Percentiles rank a stretch among this genome's conserved stretches.
These are phyloP conservation scores for Hydra vulgaris DNA, from an alignment of 30 jellyfish, hydroid and myxozoan species.

Conservation along the genomic window DNA sequence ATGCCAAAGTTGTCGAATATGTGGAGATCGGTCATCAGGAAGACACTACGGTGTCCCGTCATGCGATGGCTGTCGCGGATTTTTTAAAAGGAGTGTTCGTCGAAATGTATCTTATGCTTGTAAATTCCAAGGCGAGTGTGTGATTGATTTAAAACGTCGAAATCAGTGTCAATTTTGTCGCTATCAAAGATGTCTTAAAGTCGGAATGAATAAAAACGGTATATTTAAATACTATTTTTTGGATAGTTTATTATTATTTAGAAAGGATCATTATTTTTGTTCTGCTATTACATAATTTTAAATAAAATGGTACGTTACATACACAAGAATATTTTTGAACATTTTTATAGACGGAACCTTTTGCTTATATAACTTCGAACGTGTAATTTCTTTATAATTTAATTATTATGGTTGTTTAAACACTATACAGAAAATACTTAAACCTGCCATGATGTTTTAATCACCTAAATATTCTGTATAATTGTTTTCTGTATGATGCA, in stretches of 20 bases:
- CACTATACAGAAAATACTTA: background rate
- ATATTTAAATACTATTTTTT: background rate
- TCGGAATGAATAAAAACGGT: slow-evolving; percentile 93
- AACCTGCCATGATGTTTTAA: background rate
- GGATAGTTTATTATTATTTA: background rate
- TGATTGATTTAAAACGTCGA: slow-evolving; percentile 75
- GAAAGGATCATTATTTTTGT: background rate
- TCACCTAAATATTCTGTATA: background rate
- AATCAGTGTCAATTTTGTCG: slow-evolving; percentile 88
- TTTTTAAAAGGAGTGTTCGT: slow-evolving; percentile 88
- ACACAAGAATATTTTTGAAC: background rate
- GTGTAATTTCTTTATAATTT: no score
- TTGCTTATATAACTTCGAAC: no score
- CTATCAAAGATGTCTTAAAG: slow-evolving; percentile 63
- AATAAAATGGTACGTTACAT: no score
- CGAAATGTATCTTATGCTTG: slow-evolving; percentile 61
- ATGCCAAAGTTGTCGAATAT: slow-evolving; percentile 42
- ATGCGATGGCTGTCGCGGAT: slow-evolving; percentile 98
- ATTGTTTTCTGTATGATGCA: background rate
- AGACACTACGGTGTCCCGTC: slow-evolving; percentile 90
- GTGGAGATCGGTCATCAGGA: slow-evolving; percentile 99
- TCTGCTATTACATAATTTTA: no score
- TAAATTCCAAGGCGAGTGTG: slow-evolving; percentile 62
- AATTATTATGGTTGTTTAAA: background rate
- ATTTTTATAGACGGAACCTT: no score